Evolutionary conservation across 2,797 vertebrate species (phyloP).

Genomic region (Numenius phaeopus): DNA sequence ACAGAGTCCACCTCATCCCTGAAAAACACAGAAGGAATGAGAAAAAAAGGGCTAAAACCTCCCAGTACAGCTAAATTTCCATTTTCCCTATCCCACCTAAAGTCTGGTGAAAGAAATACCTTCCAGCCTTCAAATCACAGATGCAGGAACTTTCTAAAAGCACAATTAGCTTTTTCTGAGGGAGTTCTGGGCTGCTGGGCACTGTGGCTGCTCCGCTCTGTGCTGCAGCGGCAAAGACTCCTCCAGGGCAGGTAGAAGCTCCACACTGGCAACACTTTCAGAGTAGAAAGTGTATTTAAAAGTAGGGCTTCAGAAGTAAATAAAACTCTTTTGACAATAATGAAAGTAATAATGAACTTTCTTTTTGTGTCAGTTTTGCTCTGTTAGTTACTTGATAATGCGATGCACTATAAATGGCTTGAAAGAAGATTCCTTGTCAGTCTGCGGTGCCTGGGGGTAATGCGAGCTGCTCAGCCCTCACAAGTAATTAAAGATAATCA

Average conservation of each 20-base stretch:
- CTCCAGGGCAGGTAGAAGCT: slow-evolving; percentile 19
- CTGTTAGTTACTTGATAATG: slow-evolving; percentile 75
- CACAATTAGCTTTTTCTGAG: not conserved
- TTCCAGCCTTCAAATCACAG: not conserved
- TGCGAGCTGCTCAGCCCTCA: slow-evolving; percentile 74
- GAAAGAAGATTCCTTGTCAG: slow-evolving; percentile 80
- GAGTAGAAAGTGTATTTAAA: slow-evolving; percentile 37
- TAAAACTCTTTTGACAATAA: slow-evolving; percentile 55
- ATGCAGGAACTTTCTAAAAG: not conserved
- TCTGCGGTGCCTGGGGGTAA: slow-evolving; percentile 66
- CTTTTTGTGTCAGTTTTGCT: slow-evolving; percentile 73
- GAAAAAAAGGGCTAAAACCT: not conserved
- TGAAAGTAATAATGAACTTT: slow-evolving; percentile 71
- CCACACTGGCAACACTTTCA: slow-evolving; percentile 50
- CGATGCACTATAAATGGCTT: slow-evolving; percentile 75
- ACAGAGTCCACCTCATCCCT: rapidly evolving
- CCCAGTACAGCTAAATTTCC: not conserved
- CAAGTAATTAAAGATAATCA: slow-evolving; percentile 87
- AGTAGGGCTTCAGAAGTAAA: slow-evolving; percentile 52
- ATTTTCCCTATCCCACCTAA: not conserved
- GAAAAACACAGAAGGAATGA: not conserved
- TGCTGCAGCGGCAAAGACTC: not conserved
- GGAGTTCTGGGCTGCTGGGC: not conserved
- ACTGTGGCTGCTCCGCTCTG: not conserved
- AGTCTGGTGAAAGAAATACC: not conserved